Evolutionary conservation across 2,113 vertebrate species (phyloP), one percentile per base, ranked within the genome.

Genomic region (Helogale parvula): DNA sequence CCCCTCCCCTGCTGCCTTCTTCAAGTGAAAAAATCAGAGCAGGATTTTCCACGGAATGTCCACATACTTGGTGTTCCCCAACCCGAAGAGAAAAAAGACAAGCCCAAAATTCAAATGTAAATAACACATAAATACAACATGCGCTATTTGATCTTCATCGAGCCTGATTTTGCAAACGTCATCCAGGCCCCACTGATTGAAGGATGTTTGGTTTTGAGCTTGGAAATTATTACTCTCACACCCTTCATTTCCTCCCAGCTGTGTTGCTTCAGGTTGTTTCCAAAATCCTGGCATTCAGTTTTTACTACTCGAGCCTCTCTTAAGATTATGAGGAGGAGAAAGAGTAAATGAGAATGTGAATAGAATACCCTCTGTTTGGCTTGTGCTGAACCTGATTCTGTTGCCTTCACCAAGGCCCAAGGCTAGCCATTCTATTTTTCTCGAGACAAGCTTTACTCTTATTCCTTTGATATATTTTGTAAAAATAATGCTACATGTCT

Each of bases 151-250:
- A 57, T 84, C 29, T 65, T 65, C 5, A 35, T 33, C 47, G 17
- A 2, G 17, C 33, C 57, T 38, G 65, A 85, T 69, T 96, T 71
- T 72, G 14, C 27, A 90, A 27, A 6, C 35, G 72, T 65, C 60
- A 65, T 31, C 25, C 9, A 50, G 77, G 14, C 33, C 27, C 45
- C 31, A 13, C 35, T 77, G 38, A 85, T 31, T 45, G 23, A 80
- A 52, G n/a, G 41, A 38, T 85, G 47, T 86, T 93, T 93, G 69
- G 69, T 69, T 84, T 94, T 72, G 82, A 81, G 27, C 81, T 94
- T 66, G 27, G 71, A 82, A 93, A 35, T 68, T 76, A 1, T 38
- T 69, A 14, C 41, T 41, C 12, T 87, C 68, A 1, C 0, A 15
- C 3, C 41, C 35, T 81, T 91, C 0, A 0, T 10, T 27, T 2